phyloP scores from a whole-genome alignment of 2,888 invertebrate genomes.

The Drosophila niveifrons region DNA sequence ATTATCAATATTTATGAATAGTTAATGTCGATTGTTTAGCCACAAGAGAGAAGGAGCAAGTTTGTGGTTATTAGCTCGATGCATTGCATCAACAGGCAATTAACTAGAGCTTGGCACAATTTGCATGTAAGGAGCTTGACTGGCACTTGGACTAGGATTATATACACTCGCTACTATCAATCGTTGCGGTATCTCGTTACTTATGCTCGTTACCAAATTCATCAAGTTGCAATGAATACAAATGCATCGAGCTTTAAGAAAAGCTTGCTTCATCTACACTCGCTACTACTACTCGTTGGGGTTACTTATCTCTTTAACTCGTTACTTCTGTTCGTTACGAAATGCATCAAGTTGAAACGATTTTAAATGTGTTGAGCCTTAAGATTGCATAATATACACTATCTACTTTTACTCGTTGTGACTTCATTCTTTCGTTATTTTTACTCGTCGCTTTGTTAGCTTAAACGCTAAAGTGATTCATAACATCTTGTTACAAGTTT shows the following conservation, averaged over 20 bases:
- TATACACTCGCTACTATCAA: background rate
- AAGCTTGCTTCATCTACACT: background rate
- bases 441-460: too few relatives aligned
- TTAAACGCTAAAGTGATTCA: too few relatives aligned
- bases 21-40: conserved; percentile 28
- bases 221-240: too few relatives aligned
- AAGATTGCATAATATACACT: background rate
- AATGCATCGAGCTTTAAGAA: too few relatives aligned
- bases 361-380: too few relatives aligned
- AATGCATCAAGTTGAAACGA: too few relatives aligned
- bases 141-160: background rate
- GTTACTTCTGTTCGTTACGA: background rate
- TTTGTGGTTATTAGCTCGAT: conserved; percentile 18
- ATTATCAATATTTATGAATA: conserved; percentile 36
- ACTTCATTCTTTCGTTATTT: background rate
- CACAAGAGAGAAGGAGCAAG: conserved; percentile 3
- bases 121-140: background rate
- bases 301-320: background rate
- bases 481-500: too few relatives aligned
- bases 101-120: background rate
- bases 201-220: background rate
- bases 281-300: background rate
- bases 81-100: conserved; percentile 24
- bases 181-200: background rate
- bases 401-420: background rate